Evolutionary conservation across 2,113 vertebrate genomes (phyloP).

Genomic region (Felis chaus): DNA sequence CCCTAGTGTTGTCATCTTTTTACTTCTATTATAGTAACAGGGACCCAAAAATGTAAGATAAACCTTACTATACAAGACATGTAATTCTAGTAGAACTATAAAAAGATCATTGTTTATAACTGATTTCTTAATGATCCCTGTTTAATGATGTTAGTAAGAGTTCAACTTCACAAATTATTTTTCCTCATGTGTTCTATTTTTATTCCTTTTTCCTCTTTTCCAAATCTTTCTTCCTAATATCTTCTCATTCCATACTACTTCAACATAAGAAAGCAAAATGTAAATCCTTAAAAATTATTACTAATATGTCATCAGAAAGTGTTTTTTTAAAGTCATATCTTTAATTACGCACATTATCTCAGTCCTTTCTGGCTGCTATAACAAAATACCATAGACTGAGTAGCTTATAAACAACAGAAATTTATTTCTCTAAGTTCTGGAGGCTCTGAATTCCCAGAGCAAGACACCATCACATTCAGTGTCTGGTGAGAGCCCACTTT

Average conservation of each 20-base stretch:
- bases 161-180: constrained; percentile 45
- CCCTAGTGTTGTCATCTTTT: background rate
- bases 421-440: background rate
- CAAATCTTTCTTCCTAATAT: background rate
- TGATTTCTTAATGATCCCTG: background rate
- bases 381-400: background rate
- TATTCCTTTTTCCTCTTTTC: background rate
- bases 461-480: background rate
- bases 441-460: background rate
- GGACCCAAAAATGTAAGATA: background rate
- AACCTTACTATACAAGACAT: background rate
- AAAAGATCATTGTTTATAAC: background rate
- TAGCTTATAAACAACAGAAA: background rate
- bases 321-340: background rate
- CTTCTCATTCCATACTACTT: background rate
- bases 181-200: background rate
- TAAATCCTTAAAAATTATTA: background rate
- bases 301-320: background rate
- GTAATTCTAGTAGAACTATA: background rate
- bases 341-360: background rate
- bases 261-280: background rate
- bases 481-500: background rate
- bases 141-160: background rate
- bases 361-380: background rate
- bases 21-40: background rate